Evolutionary conservation across 2,797 vertebrate species (phyloP).

Genomic region (Sarcophilus harrisii): DNA sequence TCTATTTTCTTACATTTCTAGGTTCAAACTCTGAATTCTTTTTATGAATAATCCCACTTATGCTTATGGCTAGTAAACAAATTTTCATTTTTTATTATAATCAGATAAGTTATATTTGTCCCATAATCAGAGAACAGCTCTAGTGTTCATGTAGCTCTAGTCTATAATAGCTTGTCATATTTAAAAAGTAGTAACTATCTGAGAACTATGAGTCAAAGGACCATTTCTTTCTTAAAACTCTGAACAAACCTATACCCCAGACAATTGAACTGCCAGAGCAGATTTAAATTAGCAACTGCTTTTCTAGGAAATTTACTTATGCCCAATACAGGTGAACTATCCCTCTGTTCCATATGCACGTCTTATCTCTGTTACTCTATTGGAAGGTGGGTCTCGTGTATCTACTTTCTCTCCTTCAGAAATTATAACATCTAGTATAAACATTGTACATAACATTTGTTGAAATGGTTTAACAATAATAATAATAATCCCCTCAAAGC

Average conservation of each 20-base stretch:
- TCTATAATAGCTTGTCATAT: background rate
- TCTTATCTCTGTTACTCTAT: background rate
- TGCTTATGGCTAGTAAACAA: background rate
- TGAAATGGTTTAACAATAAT: background rate
- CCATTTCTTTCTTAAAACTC: background rate
- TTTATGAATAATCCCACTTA: background rate
- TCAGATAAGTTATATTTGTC: background rate
- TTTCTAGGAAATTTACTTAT: background rate
- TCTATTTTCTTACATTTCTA: background rate
- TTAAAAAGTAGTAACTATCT: background rate
- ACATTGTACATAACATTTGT: background rate
- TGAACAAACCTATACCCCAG: background rate
- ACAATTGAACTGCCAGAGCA: background rate
- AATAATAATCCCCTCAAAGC: background rate
- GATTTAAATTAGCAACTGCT: background rate
- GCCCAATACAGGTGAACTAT: background rate
- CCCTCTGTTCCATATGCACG: background rate
- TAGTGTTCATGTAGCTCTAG: background rate
- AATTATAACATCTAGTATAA: background rate
- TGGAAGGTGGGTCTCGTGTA: background rate
- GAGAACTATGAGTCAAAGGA: background rate
- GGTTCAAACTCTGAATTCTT: background rate
- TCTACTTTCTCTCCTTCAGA: background rate
- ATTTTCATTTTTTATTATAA: background rate
- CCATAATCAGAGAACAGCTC: background rate